These are phyloP conservation scores for Xerus inauris DNA, from an alignment of 2,113 vertebrate genomes.

Conservation along the genomic window DNA sequence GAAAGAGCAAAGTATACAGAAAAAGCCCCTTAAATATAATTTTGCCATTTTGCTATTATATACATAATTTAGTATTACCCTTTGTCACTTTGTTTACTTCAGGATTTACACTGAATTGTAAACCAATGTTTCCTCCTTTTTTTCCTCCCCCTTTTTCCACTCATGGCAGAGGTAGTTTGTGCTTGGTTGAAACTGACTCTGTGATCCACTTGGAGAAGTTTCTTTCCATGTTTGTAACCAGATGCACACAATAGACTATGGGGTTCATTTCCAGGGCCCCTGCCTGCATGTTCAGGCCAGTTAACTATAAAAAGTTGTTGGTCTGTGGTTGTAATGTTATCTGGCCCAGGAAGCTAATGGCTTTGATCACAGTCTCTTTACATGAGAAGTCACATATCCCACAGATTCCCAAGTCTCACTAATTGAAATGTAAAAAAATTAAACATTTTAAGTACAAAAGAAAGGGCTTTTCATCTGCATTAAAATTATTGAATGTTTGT, in stretches of 20 bases:
- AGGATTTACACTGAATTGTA: constrained; percentile 32
- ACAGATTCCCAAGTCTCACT: constrained; percentile 59
- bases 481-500: constrained; percentile 27
- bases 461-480: background rate
- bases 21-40: background rate
- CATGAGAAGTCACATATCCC: constrained; percentile 69
- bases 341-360: constrained; percentile 84
- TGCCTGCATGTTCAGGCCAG: constrained; percentile 83
- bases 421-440: constrained; percentile 64
- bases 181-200: constrained; percentile 74
- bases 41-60: background rate
- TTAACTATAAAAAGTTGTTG: constrained; percentile 81
- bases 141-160: constrained; percentile 64
- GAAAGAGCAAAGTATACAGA: background rate
- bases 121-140: constrained; percentile 36
- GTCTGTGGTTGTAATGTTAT: constrained; percentile 83
- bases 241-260: constrained; percentile 83
- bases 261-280: constrained; percentile 81
- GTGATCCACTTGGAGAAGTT: constrained; percentile 82
- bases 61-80: background rate
- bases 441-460: constrained; percentile 40
- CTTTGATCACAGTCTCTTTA: constrained; percentile 82
- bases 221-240: constrained; percentile 81
- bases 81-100: constrained; percentile 55
- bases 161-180: constrained; percentile 62